Percentiles rank a stretch among this genome's conserved stretches.
Evolutionary conservation across 2,888 invertebrate species (phyloP).

Genomic region (Petrolisthes manimaculis): DNA sequence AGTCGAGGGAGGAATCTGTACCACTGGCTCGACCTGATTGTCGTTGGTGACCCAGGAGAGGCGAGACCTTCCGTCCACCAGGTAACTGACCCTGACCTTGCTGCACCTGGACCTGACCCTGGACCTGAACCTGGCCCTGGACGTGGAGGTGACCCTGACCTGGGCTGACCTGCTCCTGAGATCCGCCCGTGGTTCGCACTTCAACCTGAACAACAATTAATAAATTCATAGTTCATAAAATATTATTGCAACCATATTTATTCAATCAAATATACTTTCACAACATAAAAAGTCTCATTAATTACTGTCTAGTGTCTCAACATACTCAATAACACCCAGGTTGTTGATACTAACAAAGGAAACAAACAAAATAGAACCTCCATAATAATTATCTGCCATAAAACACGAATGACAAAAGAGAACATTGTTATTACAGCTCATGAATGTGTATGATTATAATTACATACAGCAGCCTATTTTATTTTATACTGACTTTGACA

Average conservation of each 20-base stretch:
- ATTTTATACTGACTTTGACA: too few relatives aligned
- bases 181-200: background rate
- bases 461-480: too few relatives aligned
- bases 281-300: background rate
- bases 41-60: constrained; percentile 34
- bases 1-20: constrained; percentile 53
- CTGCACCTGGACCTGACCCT: background rate
- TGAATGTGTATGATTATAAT: too few relatives aligned
- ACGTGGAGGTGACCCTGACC: background rate
- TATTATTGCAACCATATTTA: too few relatives aligned
- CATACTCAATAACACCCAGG: too few relatives aligned
- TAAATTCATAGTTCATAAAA: too few relatives aligned
- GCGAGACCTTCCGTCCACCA: constrained; percentile 29
- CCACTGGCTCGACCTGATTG: constrained; percentile 39
- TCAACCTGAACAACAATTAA: background rate
- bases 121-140: constrained; percentile 6
- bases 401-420: too few relatives aligned
- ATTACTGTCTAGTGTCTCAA: too few relatives aligned
- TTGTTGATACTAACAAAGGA: too few relatives aligned
- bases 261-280: background rate
- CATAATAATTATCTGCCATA: too few relatives aligned
- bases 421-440: too few relatives aligned
- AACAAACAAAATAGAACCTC: too few relatives aligned
- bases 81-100: background rate
- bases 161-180: constrained; percentile 2